A percentile compares a stretch with the other conserved stretches of the same genome.
Evolutionary conservation across 2,113 vertebrate species (phyloP).

Genomic region (Gavialis gangeticus): DNA sequence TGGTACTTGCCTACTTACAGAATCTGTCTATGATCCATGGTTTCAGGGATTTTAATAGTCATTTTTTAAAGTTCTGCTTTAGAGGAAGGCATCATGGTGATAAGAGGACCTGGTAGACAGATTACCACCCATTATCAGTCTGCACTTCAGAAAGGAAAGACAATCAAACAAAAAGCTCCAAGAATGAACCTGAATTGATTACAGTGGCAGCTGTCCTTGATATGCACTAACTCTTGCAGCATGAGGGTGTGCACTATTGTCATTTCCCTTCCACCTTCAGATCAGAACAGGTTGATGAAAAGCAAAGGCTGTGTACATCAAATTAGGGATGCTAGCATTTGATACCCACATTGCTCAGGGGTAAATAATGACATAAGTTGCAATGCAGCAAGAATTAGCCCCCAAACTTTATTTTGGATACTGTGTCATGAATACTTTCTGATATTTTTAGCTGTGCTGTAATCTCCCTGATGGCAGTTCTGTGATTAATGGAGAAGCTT

Average conservation of each 20-base stretch:
- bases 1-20: not conserved
- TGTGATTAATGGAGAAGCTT: not conserved
- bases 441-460: not conserved
- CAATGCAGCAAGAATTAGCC: not conserved
- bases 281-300: not conserved
- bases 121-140: not conserved
- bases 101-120: not conserved
- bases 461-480: not conserved
- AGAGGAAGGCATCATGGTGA: not conserved
- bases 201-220: not conserved
- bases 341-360: not conserved
- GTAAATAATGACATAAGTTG: not conserved
- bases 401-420: not conserved
- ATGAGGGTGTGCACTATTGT: not conserved
- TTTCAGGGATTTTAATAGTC: not conserved
- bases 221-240: not conserved
- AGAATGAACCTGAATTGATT: not conserved
- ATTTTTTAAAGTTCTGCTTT: not conserved
- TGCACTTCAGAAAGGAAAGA: not conserved
- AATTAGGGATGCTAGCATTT: not conserved
- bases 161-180: not conserved
- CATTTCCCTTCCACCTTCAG: not conserved
- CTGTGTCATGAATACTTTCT: not conserved
- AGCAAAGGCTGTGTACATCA: not conserved
- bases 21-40: not conserved